Conservation (phyloP, 1,140 invertebrate genomes). For the Mycetomoellerius zeteki region DNA sequence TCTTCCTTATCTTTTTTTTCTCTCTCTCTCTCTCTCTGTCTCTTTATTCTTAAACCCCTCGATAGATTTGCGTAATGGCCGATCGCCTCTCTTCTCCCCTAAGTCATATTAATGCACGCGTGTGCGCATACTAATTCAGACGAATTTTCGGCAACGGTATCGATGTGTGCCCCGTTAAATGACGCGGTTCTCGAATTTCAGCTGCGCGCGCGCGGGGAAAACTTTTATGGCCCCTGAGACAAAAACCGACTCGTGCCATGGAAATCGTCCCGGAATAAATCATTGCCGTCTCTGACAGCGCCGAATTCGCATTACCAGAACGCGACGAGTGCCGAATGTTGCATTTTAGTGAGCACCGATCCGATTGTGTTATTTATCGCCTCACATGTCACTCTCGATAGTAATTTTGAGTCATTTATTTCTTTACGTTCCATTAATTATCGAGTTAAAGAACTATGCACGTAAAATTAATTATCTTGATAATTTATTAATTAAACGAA, state of each 20-base stretch:
- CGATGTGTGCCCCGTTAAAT: conserved; percentile 74
- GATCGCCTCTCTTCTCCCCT: conserved; percentile 79
- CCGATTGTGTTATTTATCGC: conserved; percentile 17
- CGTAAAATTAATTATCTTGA: background rate
- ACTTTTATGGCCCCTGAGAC: conserved; percentile 75
- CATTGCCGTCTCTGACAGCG: conserved; percentile 39
- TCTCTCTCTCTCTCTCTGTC: conserved; percentile 68
- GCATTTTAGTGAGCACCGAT: conserved; percentile 24
- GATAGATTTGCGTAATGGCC: conserved; percentile 80
- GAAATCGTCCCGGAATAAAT: conserved; percentile 51
- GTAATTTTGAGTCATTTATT: conserved; percentile 2
- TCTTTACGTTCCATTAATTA: background rate
- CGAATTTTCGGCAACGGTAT: conserved; percentile 83
- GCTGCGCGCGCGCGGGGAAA: conserved; percentile 66
- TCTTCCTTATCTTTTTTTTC: conserved; percentile 64
- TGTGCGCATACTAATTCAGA: conserved; percentile 85
- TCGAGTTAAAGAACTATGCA: background rate
- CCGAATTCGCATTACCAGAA: conserved; percentile 35
- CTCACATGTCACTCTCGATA: background rate
- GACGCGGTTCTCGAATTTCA: conserved; percentile 75
- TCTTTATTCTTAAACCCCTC: conserved; percentile 69
- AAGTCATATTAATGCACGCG: conserved; percentile 84
- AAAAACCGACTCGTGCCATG: conserved; percentile 44
- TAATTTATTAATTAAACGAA: conserved; percentile 6
- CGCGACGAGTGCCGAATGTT: conserved; percentile 11